A percentile compares a stretch with the other conserved stretches of the same genome.
phyloP scores from a whole-genome alignment of 2,888 invertebrate species.

The Parnassius mnemosyne region DNA sequence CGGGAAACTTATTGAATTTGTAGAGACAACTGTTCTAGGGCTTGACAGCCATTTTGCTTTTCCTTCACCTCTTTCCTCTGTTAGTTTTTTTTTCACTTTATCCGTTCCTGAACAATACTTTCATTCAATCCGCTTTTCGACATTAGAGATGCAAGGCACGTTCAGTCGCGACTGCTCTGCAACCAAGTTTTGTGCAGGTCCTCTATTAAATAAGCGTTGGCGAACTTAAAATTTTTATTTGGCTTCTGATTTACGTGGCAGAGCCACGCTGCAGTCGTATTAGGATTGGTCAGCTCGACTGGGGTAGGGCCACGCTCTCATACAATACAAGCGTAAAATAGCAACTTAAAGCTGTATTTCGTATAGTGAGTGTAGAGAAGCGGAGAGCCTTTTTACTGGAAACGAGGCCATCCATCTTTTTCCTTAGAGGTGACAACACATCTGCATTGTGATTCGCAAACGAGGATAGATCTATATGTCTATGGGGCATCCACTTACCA shows the following conservation, averaged over 20 bases:
- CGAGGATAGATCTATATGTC: too few species aligned
- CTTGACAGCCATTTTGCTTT: slow-evolving; percentile 65
- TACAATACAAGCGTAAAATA: too few species aligned
- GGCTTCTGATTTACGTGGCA: neutral
- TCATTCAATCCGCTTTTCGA: slow-evolving; percentile 65
- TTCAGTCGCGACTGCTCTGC: slow-evolving; percentile 56
- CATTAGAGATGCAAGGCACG: slow-evolving; percentile 71
- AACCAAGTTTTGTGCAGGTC: slow-evolving; percentile 42
- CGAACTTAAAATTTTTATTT: slow-evolving; percentile 31
- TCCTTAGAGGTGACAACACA: too few species aligned
- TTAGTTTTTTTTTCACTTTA: slow-evolving; percentile 59
- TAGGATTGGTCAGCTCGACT: too few species aligned
- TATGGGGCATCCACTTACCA: too few species aligned
- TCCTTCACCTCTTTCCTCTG: slow-evolving; percentile 48
- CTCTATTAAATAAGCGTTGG: slow-evolving; percentile 40
- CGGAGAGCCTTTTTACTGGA: too few species aligned
- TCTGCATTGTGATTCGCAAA: too few species aligned
- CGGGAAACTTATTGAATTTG: slow-evolving; percentile 73
- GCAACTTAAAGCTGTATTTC: too few species aligned
- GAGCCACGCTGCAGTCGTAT: too few species aligned
- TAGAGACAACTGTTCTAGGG: slow-evolving; percentile 68
- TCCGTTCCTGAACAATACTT: slow-evolving; percentile 69
- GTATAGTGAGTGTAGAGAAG: too few species aligned
- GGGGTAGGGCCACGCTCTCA: too few species aligned
- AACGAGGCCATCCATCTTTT: too few species aligned